A percentile compares a stretch with the other conserved stretches of the same genome.
These are phyloP conservation scores for Epiblema foenella DNA, from an alignment of 2,888 invertebrate species.

Conservation along the genomic window DNA sequence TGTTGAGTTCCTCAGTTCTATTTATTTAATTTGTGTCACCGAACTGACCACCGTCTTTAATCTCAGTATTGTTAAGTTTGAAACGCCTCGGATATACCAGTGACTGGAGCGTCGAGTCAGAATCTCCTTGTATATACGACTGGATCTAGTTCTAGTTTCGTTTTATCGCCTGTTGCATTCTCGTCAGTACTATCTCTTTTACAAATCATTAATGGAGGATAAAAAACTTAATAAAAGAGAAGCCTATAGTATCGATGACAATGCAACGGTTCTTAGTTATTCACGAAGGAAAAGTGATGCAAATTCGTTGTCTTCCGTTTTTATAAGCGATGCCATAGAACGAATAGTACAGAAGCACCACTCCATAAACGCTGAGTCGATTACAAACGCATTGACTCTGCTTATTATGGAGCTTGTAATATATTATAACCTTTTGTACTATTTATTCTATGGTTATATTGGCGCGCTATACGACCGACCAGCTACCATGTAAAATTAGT, in stretches of 20 bases:
- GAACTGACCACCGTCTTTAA: conserved; percentile 68
- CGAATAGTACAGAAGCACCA: conserved; percentile 1
- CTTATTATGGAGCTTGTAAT: neutral
- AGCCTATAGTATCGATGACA: conserved; percentile 46
- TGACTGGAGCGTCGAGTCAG: conserved; percentile 49
- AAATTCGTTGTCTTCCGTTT: conserved; percentile 75
- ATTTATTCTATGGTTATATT: conserved; percentile 15
- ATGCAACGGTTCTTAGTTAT: conserved; percentile 41
- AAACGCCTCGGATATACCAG: conserved; percentile 51
- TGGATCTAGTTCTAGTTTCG: conserved; percentile 21
- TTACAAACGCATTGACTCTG: neutral
- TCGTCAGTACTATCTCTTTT: conserved; percentile 13
- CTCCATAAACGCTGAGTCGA: neutral
- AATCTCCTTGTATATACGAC: conserved; percentile 33
- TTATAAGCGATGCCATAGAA: conserved; percentile 55
- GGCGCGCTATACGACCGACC: neutral
- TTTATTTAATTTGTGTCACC: conserved; percentile 51
- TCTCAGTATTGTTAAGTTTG: conserved; percentile 82
- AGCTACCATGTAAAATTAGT: neutral
- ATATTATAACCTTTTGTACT: conserved; percentile 5
- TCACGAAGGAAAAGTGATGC: conserved; percentile 51
- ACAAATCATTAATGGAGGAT: neutral
- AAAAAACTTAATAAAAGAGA: conserved; percentile 34
- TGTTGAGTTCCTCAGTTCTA: conserved; percentile 65
- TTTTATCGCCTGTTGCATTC: conserved; percentile 10